phyloP scores from a whole-genome alignment of 2,888 invertebrate species.

The Biston stratarius region DNA sequence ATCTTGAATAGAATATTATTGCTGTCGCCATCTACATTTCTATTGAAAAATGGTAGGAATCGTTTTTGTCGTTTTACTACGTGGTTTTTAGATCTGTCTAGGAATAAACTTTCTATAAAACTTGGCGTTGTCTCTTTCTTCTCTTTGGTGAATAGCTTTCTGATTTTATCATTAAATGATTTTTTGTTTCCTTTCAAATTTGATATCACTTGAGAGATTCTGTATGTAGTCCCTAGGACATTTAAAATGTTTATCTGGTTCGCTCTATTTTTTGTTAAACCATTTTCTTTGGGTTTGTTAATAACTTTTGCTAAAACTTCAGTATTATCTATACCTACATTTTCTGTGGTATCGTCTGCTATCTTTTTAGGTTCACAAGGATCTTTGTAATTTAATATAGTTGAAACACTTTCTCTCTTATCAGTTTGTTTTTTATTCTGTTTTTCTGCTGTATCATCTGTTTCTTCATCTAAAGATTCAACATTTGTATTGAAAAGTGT shows the following conservation, averaged over 20 bases:
- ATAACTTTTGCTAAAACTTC: conserved; percentile 2
- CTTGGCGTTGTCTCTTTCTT: conserved; percentile 13
- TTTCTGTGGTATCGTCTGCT: background rate
- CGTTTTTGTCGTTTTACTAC: conserved; percentile 60
- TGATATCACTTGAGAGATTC: conserved; percentile 26
- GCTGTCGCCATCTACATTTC: conserved; percentile 50
- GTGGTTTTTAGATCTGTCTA: conserved; percentile 19
- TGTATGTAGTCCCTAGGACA: conserved; percentile 25
- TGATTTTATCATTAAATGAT: conserved; percentile 27
- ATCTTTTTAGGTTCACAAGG: conserved; percentile 23
- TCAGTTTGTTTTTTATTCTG: background rate
- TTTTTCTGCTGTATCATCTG: background rate
- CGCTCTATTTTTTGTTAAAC: background rate
- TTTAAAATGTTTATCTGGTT: conserved; percentile 23
- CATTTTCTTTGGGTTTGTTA: conserved; percentile 2
- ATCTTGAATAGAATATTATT: conserved; percentile 64
- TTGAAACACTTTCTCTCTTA: conserved; percentile 2
- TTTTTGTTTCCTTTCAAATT: conserved; percentile 23
- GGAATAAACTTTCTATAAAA: conserved; percentile 12
- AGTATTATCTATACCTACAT: background rate
- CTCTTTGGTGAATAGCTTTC: conserved; percentile 19
- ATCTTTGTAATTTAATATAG: conserved; percentile 28
- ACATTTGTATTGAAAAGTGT: conserved; percentile 16
- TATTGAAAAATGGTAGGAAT: conserved; percentile 60
- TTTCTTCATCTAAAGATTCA: background rate